Percentiles rank a stretch among this genome's conserved stretches.
Evolutionary conservation across 2,113 vertebrate genomes (phyloP).

Genomic region (Crotalus viridis): DNA sequence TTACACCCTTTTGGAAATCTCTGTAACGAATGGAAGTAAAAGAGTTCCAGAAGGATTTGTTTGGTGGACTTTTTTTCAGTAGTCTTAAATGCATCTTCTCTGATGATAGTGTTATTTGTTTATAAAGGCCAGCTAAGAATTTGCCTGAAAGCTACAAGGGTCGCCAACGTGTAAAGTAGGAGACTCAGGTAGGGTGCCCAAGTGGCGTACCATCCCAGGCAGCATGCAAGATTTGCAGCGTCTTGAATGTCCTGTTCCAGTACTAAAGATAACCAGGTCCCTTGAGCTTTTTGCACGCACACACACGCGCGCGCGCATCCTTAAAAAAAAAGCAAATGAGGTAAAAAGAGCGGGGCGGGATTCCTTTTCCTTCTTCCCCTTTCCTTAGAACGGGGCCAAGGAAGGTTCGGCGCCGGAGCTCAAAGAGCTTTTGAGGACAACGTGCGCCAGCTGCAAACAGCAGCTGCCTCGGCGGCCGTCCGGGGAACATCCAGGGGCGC

Average conservation of each 20-base stretch:
- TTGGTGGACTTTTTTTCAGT: neutral
- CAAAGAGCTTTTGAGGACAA: constrained; percentile 25
- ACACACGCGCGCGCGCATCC: neutral
- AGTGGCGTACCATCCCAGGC: neutral
- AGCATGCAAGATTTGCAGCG: neutral
- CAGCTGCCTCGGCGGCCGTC: neutral
- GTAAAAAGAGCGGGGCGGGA: constrained; percentile 7
- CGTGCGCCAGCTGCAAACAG: constrained; percentile 21
- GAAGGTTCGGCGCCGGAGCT: neutral
- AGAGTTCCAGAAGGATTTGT: too few species aligned
- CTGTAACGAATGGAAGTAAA: neutral
- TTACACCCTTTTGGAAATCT: neutral
- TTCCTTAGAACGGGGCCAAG: neutral
- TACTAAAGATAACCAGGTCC: constrained; percentile 27
- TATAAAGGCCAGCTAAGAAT: neutral
- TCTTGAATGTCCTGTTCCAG: constrained; percentile 30
- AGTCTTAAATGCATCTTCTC: neutral
- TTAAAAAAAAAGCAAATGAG: neutral
- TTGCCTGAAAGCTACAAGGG: neutral
- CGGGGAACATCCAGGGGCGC: neutral
- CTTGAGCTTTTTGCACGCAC: constrained; percentile 6
- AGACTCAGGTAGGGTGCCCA: neutral
- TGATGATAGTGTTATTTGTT: too few species aligned
- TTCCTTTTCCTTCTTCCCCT: neutral
- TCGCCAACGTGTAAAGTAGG: neutral